Conservation (phyloP, 2,888 invertebrate species). For the Lydus trimaculatus region DNA sequence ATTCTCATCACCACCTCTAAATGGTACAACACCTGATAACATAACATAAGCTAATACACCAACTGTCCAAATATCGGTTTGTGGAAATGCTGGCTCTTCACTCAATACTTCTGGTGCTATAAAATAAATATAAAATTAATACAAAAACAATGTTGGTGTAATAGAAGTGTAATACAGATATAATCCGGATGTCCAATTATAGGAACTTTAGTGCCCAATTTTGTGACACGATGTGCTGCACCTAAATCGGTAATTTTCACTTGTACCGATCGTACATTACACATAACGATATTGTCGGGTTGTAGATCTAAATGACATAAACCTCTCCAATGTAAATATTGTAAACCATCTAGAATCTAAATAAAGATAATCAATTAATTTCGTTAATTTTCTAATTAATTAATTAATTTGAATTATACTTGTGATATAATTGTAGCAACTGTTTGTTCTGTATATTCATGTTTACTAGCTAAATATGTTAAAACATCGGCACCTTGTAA, state of each 20-base stretch:
- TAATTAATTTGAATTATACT: conserved; percentile 51
- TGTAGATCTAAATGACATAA: conserved; percentile 89
- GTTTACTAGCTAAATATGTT: conserved; percentile 85
- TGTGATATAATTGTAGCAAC: conserved; percentile 88
- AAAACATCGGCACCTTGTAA: conserved; percentile 91
- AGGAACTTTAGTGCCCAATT: conserved; percentile 76
- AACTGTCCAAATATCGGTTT: conserved; percentile 96
- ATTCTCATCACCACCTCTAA: conserved; percentile 79
- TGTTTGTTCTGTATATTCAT: conserved; percentile 92
- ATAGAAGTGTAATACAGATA: conserved; percentile 63
- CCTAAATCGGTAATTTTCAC: conserved; percentile 95
- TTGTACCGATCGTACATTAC: conserved; percentile 81
- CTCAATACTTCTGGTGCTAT: conserved; percentile 87
- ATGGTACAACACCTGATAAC: conserved; percentile 92
- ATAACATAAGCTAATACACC: conserved; percentile 92
- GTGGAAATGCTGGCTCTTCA: conserved; percentile 87
- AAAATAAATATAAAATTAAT: conserved; percentile 18
- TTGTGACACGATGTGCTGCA: conserved; percentile 81
- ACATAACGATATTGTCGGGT: conserved; percentile 95
- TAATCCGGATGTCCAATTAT: conserved; percentile 79
- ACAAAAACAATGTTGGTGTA: background rate
- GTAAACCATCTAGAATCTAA: conserved; percentile 82
- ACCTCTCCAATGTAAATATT: conserved; percentile 95
- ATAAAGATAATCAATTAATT: conserved; percentile 16
- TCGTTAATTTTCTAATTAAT: background rate